Percentiles rank a stretch among this genome's conserved stretches.
These are phyloP conservation scores for Rhagoletis pomonella DNA, from an alignment of 1,140 invertebrate species.

Conservation along the genomic window DNA sequence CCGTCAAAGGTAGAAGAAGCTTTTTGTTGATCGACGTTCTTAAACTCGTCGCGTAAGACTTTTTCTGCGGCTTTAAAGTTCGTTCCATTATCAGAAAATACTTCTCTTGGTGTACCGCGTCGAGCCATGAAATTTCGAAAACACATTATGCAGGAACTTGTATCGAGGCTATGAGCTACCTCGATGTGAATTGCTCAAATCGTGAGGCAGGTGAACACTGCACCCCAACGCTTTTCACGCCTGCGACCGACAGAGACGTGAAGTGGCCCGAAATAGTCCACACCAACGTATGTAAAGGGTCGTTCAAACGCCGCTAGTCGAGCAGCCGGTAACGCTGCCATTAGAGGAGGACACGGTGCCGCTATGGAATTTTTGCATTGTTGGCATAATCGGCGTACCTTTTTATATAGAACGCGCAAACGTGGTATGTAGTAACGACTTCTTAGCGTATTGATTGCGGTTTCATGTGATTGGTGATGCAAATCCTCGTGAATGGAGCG, in stretches of 20 bases:
- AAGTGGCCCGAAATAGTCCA: constrained; percentile 66
- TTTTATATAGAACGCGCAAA: constrained; percentile 4
- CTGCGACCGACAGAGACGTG: constrained; percentile 59
- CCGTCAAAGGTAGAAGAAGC: background rate
- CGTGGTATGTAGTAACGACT: constrained; percentile 4
- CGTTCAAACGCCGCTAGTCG: background rate
- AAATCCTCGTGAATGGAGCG: too few relatives aligned
- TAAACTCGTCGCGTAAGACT: constrained; percentile 16
- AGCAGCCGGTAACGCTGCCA: constrained; percentile 3
- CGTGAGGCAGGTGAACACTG: constrained; percentile 53
- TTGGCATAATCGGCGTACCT: background rate
- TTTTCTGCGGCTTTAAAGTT: too few relatives aligned
- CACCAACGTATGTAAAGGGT: constrained; percentile 7
- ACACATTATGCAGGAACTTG: constrained; percentile 35
- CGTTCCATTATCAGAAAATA: constrained; percentile 53
- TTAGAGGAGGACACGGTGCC: constrained; percentile 9
- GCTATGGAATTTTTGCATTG: constrained; percentile 6
- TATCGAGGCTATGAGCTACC: constrained; percentile 26
- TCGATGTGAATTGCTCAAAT: constrained; percentile 55
- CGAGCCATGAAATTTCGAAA: too few relatives aligned
- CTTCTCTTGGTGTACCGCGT: constrained; percentile 1
- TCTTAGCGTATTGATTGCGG: constrained; percentile 4
- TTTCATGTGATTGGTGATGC: too few relatives aligned
- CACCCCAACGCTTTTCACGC: constrained; percentile 51
- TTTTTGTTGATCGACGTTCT: background rate